Percentiles rank a stretch among this genome's conserved stretches.
Conservation (phyloP, 2,888 invertebrate genomes). For the Drosophila niveifrons region DNA sequence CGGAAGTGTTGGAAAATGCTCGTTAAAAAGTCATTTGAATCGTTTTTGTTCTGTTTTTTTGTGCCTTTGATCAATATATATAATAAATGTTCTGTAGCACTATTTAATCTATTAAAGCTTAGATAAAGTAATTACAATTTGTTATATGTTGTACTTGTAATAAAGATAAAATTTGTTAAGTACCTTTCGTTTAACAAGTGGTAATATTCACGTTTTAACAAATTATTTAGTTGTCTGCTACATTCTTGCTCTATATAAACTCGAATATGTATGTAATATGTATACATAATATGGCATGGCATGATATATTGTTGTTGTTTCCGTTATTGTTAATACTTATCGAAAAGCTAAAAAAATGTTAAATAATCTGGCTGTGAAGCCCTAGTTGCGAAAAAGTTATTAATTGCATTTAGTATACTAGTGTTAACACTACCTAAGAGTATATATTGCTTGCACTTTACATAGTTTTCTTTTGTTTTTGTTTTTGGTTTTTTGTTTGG, state of each 20-base stretch:
- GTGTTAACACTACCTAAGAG: conserved; percentile 38
- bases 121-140: conserved; percentile 66
- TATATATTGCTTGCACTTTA: conserved; percentile 69
- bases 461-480: conserved; percentile 28
- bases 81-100: conserved; percentile 54
- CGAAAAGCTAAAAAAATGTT: conserved; percentile 61
- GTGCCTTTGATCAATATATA: conserved; percentile 23
- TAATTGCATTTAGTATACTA: conserved; percentile 20
- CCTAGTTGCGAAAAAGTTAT: conserved; percentile 17
- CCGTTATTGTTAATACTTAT: conserved; percentile 51
- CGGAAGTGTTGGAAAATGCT: conserved; percentile 10
- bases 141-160: conserved; percentile 57
- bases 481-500: conserved; percentile 31
- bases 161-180: conserved; percentile 78
- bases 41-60: background rate
- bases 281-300: conserved; percentile 73
- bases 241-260: conserved; percentile 38
- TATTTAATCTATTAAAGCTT: conserved; percentile 77
- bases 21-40: conserved; percentile 20
- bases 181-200: conserved; percentile 78
- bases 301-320: conserved; percentile 58
- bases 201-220: conserved; percentile 55
- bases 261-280: conserved; percentile 47
- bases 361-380: conserved; percentile 24
- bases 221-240: conserved; percentile 41